Evolutionary conservation across 2,888 invertebrate genomes (phyloP), one percentile per base, ranked within the genome.

Genomic region (Drosophila kambysellisi): DNA sequence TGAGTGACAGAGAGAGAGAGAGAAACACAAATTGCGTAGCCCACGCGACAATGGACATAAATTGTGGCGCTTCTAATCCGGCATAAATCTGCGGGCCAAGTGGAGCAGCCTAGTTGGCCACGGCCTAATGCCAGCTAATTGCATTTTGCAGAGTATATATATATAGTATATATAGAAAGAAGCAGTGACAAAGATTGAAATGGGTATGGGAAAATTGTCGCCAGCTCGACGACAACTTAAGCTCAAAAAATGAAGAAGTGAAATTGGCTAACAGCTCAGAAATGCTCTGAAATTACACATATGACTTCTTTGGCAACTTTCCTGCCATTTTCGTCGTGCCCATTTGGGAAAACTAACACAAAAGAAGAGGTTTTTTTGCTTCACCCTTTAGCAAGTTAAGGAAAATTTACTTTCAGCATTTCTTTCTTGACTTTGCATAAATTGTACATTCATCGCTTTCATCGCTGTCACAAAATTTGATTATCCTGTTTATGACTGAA

Each of bases 61-160:
- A 89, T 89, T 78, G 60, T 57, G 54, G 58, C 65, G 37, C 32
- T 75, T 81, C 79, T 78, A 81, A 83, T 81, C 73, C 74, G 68
- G 48, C 74, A 68, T 78, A 76, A 79, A 75, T 71, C 80, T 66
- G 56, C 59, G 63, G 29, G 32, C 59, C 59, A 76, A 79, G 33
- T 79, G 77, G 79, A 62, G 52, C 87, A 70, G 66, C 65, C 65
- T 53, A 70, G 68, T 83, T 86, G 68, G 76, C 68, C 43, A 33
- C 62, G 29, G 63, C 76, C 70, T 73, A 73, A 75, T 68, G 70
- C 56, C 67, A 76, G 67, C 88, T 88, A 89, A 87, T 84, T 84
- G 83, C 87, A 86, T 79, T 83, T 83, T 67, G 43, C 61, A 53
- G 6, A 29, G 17, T 25, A 11, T 6, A 29, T n/a, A 56, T n/a